phyloP scores from a whole-genome alignment of 2,113 vertebrate genomes.

The Struthidea cinerea region DNA sequence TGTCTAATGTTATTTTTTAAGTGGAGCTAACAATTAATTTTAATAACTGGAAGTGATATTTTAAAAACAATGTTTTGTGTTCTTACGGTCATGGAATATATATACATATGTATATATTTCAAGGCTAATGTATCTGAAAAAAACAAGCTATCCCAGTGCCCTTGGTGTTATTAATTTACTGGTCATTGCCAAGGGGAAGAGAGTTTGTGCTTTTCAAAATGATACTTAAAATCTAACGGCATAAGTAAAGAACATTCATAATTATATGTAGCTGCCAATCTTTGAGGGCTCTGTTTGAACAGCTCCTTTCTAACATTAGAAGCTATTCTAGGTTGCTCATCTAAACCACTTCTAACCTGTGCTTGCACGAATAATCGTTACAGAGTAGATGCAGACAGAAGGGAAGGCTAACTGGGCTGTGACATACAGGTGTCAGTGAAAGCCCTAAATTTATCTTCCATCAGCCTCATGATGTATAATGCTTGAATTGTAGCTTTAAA shows the following conservation, averaged over 20 bases:
- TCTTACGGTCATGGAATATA: background rate
- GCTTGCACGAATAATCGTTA: background rate
- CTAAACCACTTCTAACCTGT: background rate
- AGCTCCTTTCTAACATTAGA: background rate
- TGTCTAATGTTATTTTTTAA: background rate
- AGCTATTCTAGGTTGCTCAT: background rate
- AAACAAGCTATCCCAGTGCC: background rate
- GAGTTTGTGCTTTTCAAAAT: background rate
- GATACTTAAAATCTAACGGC: background rate
- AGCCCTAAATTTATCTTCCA: background rate
- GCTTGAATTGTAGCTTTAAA: background rate
- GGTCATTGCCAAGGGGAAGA: background rate
- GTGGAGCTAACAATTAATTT: background rate
- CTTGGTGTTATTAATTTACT: background rate
- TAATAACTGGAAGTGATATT: background rate
- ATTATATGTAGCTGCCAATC: background rate
- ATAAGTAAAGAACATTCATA: background rate
- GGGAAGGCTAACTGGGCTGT: background rate
- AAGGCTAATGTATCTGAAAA: background rate
- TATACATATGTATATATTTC: background rate
- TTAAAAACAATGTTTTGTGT: background rate
- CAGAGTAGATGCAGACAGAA: background rate
- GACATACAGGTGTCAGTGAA: background rate
- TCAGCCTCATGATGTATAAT: background rate
- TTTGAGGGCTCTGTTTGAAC: background rate